Evolutionary conservation across 2,113 vertebrate species (phyloP).

Genomic region (Scomber japonicus): DNA sequence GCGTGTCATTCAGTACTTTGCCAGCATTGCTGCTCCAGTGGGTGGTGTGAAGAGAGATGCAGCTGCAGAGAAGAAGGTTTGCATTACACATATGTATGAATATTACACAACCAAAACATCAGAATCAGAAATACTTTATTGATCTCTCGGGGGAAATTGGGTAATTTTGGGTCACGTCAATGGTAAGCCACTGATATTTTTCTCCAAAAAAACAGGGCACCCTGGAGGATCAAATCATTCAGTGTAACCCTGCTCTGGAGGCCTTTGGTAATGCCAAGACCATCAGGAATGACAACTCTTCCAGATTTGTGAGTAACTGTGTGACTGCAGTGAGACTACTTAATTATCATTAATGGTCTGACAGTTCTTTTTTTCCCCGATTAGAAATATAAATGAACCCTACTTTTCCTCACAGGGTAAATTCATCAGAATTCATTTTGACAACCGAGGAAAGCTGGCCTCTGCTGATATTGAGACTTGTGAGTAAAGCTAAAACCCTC

Average conservation of each 20-base stretch:
- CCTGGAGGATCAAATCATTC: constrained; percentile 91
- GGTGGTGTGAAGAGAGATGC: constrained; percentile 87
- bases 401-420: constrained; percentile 85
- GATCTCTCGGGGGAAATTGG: too few species aligned
- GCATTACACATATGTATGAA: background rate
- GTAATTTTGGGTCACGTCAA: background rate
- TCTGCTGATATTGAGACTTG: constrained; percentile 93
- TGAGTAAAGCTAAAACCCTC: constrained; percentile 76
- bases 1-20: constrained; percentile 94
- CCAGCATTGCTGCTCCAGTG: constrained; percentile 88
- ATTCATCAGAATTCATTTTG: constrained; percentile 93
- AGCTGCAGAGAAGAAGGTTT: constrained; percentile 87
- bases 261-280: constrained; percentile 92
- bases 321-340: background rate
- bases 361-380: background rate
- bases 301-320: constrained; percentile 87
- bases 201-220: constrained; percentile 79
- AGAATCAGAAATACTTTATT: too few species aligned
- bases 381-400: background rate
- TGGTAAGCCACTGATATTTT: background rate
- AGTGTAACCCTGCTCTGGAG: constrained; percentile 88
- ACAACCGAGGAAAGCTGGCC: constrained; percentile 89
- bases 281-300: constrained; percentile 92
- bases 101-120: background rate
- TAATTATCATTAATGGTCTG: constrained; percentile 67